phyloP scores from a whole-genome alignment of 2,888 invertebrate species.

The Panopea generosa region DNA sequence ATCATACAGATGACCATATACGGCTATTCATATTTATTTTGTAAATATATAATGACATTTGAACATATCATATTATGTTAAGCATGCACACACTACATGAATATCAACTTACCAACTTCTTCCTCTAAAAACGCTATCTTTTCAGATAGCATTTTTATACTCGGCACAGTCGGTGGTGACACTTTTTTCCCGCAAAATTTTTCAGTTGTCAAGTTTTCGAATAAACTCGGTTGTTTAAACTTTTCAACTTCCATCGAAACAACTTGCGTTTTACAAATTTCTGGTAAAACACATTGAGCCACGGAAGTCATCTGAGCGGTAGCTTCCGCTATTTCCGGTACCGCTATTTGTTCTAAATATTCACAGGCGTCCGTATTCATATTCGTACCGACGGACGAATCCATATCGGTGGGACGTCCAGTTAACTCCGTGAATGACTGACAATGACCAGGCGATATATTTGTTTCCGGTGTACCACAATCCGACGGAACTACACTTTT shows the following conservation, averaged over 20 bases:
- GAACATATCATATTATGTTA: too few relatives aligned
- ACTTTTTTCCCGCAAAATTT: not conserved
- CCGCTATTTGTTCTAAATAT: constrained; percentile 10
- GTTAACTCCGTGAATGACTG: not conserved
- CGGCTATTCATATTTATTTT: too few relatives aligned
- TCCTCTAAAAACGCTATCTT: constrained; percentile 25
- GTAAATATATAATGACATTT: too few relatives aligned
- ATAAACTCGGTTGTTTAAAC: too few relatives aligned
- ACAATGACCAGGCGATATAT: constrained; percentile 14
- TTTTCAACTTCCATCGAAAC: not conserved
- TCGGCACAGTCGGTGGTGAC: not conserved
- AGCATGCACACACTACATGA: too few relatives aligned
- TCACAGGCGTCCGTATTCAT: constrained; percentile 1
- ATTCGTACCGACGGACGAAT: too few relatives aligned
- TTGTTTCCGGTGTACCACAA: constrained; percentile 27
- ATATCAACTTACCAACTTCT: constrained; percentile 41
- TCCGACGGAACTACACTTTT: constrained; percentile 76
- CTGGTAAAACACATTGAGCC: not conserved
- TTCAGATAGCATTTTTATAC: not conserved
- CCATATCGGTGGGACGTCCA: too few relatives aligned
- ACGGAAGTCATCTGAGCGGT: constrained; percentile 11
- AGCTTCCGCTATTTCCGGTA: constrained; percentile 5
- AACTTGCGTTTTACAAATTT: not conserved
- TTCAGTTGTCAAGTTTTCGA: not conserved
- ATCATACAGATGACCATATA: too few relatives aligned